These are phyloP conservation scores for Craterocephalus amniculus DNA, from an alignment of 2,797 vertebrate species.

Conservation along the genomic window DNA sequence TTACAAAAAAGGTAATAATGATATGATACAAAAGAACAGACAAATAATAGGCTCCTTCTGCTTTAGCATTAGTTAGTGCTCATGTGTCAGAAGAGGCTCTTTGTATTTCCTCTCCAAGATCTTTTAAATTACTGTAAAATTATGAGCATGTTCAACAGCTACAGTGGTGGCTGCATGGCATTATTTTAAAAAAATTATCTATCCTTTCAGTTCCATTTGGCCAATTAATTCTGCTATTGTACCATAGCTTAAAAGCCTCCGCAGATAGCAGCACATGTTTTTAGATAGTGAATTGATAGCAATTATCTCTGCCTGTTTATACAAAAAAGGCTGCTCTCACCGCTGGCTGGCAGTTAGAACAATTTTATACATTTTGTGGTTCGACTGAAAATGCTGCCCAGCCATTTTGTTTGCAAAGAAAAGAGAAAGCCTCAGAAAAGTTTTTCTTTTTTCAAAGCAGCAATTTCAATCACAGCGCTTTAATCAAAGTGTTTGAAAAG, in stretches of 20 bases:
- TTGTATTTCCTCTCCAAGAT: slow-evolving; percentile 38
- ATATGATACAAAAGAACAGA: neutral
- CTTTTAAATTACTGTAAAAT: slow-evolving; percentile 42
- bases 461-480: slow-evolving; percentile 52
- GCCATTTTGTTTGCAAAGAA: slow-evolving; percentile 44
- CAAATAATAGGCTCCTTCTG: neutral
- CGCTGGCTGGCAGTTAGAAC: slow-evolving; percentile 34
- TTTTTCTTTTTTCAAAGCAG: slow-evolving; percentile 28
- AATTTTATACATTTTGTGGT: slow-evolving; percentile 23
- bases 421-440: slow-evolving; percentile 34
- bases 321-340: slow-evolving; percentile 14
- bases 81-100: slow-evolving; percentile 31
- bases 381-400: slow-evolving; percentile 34
- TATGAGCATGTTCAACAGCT: slow-evolving; percentile 6
- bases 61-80: slow-evolving; percentile 15
- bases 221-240: slow-evolving; percentile 49
- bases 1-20: neutral
- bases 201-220: slow-evolving; percentile 46
- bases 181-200: slow-evolving; percentile 47
- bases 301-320: slow-evolving; percentile 52
- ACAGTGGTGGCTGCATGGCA: slow-evolving; percentile 15
- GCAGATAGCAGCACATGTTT: slow-evolving; percentile 54
- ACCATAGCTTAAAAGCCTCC: slow-evolving; percentile 65
- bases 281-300: slow-evolving; percentile 60
- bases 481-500: slow-evolving; percentile 65